Evolutionary conservation across 2,113 vertebrate species (phyloP), one percentile per base, ranked within the genome.

Genomic region (Petrocephalus microphthalmus): DNA sequence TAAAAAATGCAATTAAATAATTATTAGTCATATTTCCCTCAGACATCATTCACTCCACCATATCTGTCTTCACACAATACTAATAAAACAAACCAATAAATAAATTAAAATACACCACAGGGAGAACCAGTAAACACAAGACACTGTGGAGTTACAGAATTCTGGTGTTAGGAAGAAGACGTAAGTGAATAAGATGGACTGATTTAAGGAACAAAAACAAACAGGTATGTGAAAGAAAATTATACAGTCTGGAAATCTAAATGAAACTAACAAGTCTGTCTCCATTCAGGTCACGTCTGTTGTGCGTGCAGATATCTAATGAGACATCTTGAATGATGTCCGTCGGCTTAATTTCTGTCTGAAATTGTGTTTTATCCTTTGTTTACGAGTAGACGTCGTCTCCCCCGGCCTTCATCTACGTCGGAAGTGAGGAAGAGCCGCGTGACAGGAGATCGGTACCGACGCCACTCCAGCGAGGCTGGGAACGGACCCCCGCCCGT

Each of bases 231-330:
- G 71, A 37, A 78, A 37, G 11, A 17, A 5, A 19, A 7, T 42
- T 7, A 37, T 78, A 42, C 71, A 42, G 71, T 78, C 71, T 37
- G 71, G 71, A 78, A 78, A 78, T 78, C 13, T 78, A 78, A 78
- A 42, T 78, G 17, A 78, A 42, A 78, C 33, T 78, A 42, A 78
- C 15, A 78, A 78, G 71, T 78, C 71, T 78, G 33, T 42, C 33
- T 37, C 71, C 71, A 78, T 78, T 78, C 71, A 78, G 71, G 71
- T 78, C 71, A 78, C 71, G 71, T 78, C 33, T 78, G 71, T 5
- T 42, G 45, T 47, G 20, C 10, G 17, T 42, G 20, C 22, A 83
- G 45, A 47, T 83, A 83, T 49, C 81, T 83, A 49, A 83, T 83
- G 45, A 83, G 37, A 49, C 20, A 83, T n/a, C 19, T 8, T 83